Evolutionary conservation across 2,888 invertebrate genomes (phyloP), one percentile per base, ranked within the genome.

Genomic region (Mythimna pallens): DNA sequence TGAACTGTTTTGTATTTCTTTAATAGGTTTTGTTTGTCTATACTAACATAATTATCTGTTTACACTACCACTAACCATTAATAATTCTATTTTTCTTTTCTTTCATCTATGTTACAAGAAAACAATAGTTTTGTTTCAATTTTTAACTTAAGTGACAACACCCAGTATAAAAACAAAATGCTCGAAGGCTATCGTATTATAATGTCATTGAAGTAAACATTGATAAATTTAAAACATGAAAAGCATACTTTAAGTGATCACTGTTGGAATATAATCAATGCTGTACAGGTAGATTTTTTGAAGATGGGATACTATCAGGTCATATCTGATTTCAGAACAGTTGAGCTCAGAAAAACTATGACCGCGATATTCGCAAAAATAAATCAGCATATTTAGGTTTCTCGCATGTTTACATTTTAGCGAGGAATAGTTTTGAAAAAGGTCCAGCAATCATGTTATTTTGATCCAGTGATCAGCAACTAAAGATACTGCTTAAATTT

Each of bases 221-320:
- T 43, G 34, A 59, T 54, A 52, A 25, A 43, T 17, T 47, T n/a
- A 54, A 43, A 68, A 78, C 55, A 70, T 75, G 54, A 71, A 34
- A 55, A 70, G 55, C 79, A 20, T 22, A 63, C n/a, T 36, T 20
- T n/a, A 34, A 34, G 17, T 30, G 30, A 36, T 61, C 25, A 59
- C 12, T 59, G 58, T 12, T 43, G 12, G 62, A 63, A 20, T 36
- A 34, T 34, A 79, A 63, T 30, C 20, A 58, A 71, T 72, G 73
- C 52, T 47, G 25, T 10, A 62, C 54, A 75, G 25, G 22, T 0
- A 14, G 12, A 40, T 20, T 30, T 59, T 9, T 1, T 12, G 9
- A 25, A 22, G 22, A 36, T 61, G 25, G 70, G 22, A 30, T 61
- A 69, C 22, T 30, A 55, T 78, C 22, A 40, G 22, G 22, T 12